Evolutionary conservation across 2,888 invertebrate species (phyloP), one percentile per base, ranked within the genome.

Genomic region (Lacanobia wlatinum): DNA sequence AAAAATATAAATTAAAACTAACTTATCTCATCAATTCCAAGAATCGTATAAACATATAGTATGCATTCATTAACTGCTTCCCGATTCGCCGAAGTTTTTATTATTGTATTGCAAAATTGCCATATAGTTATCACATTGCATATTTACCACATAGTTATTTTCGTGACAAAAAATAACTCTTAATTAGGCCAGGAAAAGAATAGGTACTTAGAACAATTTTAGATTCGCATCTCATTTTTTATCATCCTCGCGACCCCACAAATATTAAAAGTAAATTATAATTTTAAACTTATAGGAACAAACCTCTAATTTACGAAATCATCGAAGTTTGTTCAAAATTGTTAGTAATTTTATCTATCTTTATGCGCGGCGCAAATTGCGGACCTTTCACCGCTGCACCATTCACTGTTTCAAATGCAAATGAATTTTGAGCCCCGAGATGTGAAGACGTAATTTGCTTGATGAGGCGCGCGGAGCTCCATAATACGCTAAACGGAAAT

Each of bases 361-460:
- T 60, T 69, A 73, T 21, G 70, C 63, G 76, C 64, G 74, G 65
- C 60, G 62, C 72, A 84, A 87, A 87, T 90, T 87, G 80, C 87
- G 76, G 76, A 81, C 86, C 82, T 90, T 86, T 82, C 87, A 87
- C 81, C 82, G 82, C 84, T 85, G 84, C 84, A 82, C 84, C 88
- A 87, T 89, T 87, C 78, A 83, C 74, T 83, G 77, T 84, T 91
- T 91, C 89, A 90, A 89, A 92, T 92, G 92, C 89, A 92, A 92
- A 92, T 91, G 76, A 87, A 87, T 85, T 88, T 85, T 73, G 78
- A 85, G 63, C 65, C 46, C 71, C 79, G 86, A 84, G 81, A 84
- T 87, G 86, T 87, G 85, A 89, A 91, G 88, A 84, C 79, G 83
- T 89, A 89, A 92, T 91, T 92, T 90, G 83, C 87, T 87, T 88